Percentiles rank a stretch among this genome's conserved stretches.
Conservation (phyloP, 2,113 vertebrate genomes). For the Empidonax alnorum region DNA sequence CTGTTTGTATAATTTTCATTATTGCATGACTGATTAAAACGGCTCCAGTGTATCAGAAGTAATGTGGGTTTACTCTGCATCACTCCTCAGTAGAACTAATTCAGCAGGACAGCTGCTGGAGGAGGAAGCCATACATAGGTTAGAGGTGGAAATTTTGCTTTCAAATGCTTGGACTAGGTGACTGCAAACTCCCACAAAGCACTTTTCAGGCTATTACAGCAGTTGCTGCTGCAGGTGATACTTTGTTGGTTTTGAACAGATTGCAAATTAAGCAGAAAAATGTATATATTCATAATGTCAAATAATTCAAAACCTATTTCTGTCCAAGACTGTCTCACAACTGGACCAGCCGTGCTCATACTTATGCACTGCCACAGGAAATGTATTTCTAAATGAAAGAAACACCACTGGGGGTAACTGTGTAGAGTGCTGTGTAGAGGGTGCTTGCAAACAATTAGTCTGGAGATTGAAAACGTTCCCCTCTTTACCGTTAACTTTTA, state of each 20-base stretch:
- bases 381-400: neutral
- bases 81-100: conserved; percentile 17
- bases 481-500: neutral
- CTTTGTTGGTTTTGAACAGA: rapidly evolving
- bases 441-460: neutral
- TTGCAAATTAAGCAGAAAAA: neutral
- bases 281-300: neutral
- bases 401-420: neutral
- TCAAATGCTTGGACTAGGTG: neutral
- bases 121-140: neutral
- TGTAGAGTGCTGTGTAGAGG: neutral
- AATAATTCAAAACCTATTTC: neutral
- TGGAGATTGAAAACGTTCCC: neutral
- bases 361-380: rapidly evolving
- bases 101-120: neutral
- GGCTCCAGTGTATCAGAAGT: conserved; percentile 2
- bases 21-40: conserved; percentile 19
- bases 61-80: neutral
- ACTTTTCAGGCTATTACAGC: neutral
- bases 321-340: neutral
- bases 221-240: neutral
- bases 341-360: neutral
- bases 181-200: neutral
- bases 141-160: neutral
- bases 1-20: neutral